Evolutionary conservation across 2,888 invertebrate species (phyloP).

Genomic region (Zeuzera pyrina): DNA sequence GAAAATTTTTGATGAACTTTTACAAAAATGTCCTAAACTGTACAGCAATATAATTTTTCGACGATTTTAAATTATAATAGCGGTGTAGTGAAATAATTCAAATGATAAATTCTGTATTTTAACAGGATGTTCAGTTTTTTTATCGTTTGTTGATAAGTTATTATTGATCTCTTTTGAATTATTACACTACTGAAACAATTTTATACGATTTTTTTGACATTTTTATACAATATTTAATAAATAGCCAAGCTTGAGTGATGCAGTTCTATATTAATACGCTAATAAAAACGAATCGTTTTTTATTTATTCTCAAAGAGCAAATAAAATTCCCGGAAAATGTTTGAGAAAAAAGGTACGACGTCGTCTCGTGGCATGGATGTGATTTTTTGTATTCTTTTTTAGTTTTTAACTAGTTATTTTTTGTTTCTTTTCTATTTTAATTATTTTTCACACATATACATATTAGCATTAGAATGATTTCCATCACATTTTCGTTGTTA

Average conservation of each 20-base stretch:
- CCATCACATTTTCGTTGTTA: conserved; percentile 2
- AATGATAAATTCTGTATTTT: no score
- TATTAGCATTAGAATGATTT: conserved; percentile 30
- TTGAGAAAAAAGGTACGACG: conserved; percentile 30
- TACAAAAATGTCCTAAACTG: no score
- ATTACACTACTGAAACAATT: no score
- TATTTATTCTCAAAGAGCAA: conserved; percentile 23
- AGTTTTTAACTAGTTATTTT: conserved; percentile 10
- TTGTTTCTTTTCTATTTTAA: conserved; percentile 20
- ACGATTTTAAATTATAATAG: no score
- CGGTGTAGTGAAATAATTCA: no score
- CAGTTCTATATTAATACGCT: conserved; percentile 50
- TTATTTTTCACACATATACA: conserved; percentile 52
- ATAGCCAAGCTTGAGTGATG: conserved; percentile 44
- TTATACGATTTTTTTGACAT: conserved; percentile 8
- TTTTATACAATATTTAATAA: conserved; percentile 11
- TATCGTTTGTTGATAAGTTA: no score
- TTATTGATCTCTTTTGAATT: no score
- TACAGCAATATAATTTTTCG: no score
- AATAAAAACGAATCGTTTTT: conserved; percentile 37
- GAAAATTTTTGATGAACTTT: no score
- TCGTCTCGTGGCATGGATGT: conserved; percentile 43
- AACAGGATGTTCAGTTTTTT: no score
- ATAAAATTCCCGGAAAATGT: background rate
- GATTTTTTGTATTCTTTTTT: conserved; percentile 19